Percentiles rank a stretch among this genome's conserved stretches.
phyloP scores from a whole-genome alignment of 2,113 vertebrate genomes.

The Boleophthalmus pectinirostris region DNA sequence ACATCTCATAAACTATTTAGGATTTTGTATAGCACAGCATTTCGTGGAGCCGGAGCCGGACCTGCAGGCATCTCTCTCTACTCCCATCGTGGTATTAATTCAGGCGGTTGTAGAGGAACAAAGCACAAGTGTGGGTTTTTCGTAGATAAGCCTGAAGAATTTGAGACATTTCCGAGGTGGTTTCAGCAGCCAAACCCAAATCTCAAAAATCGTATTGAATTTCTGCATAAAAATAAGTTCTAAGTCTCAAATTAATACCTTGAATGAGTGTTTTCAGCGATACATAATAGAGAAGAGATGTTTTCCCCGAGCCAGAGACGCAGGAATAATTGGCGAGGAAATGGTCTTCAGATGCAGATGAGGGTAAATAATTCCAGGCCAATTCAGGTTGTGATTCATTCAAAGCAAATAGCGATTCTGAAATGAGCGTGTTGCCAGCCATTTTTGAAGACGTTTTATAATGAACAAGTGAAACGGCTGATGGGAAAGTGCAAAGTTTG shows the following conservation, averaged over 20 bases:
- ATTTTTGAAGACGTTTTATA: background rate
- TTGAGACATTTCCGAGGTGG: slow-evolving; percentile 11
- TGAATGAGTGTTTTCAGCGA: background rate
- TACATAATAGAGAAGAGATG: background rate
- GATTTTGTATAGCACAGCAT: slow-evolving; percentile 13
- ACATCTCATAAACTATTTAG: slow-evolving; percentile 48
- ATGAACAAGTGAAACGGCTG: background rate
- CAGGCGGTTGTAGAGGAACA: slow-evolving; percentile 15
- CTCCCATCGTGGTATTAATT: slow-evolving; percentile 15
- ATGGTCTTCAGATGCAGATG: background rate
- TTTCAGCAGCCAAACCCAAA: slow-evolving; percentile 12
- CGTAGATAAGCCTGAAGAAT: slow-evolving; percentile 21
- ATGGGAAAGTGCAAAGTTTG: background rate
- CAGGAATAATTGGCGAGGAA: slow-evolving; percentile 6
- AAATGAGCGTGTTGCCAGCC: background rate
- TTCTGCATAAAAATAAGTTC: background rate
- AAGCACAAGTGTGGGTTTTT: slow-evolving; percentile 36
- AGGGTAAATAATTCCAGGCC: background rate
- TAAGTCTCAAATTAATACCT: background rate
- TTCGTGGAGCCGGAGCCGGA: slow-evolving; percentile 17
- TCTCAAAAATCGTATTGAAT: slow-evolving; percentile 18
- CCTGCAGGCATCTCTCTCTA: slow-evolving; percentile 33
- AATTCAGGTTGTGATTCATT: background rate
- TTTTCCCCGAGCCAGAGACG: background rate
- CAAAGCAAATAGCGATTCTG: background rate